Evolutionary conservation across 53 echinoderm and acorn worm species (phyloP).

Genomic region (Paracentrotus lividus): DNA sequence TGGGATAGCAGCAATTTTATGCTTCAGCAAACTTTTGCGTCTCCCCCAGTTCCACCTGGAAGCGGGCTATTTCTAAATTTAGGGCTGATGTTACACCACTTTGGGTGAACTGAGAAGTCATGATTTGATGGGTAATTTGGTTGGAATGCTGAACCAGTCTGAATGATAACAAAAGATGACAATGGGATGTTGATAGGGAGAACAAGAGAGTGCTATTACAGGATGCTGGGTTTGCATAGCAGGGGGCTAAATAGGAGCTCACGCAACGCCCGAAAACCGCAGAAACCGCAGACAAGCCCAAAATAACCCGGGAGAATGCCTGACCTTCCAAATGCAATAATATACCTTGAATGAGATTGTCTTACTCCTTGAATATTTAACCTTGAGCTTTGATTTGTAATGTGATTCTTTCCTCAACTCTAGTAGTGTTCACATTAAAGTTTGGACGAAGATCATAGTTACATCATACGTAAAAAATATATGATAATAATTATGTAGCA

Average conservation of each 20-base stretch:
- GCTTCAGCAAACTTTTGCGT: too few species aligned
- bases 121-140: slow-evolving; percentile 18
- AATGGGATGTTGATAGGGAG: background rate
- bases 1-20: too few species aligned
- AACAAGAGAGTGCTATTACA: background rate
- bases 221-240: slow-evolving; percentile 20
- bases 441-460: background rate
- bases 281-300: slow-evolving; percentile 46
- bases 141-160: background rate
- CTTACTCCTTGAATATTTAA: slow-evolving; percentile 8
- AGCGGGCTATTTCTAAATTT: too few species aligned
- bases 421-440: background rate
- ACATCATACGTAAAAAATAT: too few species aligned
- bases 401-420: background rate
- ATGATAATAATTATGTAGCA: too few species aligned
- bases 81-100: background rate
- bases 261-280: slow-evolving; percentile 33
- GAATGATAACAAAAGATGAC: background rate
- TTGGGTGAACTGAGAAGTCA: background rate
- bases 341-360: background rate
- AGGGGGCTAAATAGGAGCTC: slow-evolving; percentile 42
- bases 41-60: too few species aligned
- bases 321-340: background rate
- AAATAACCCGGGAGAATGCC: slow-evolving; percentile 14
- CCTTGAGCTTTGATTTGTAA: background rate